phyloP scores from a whole-genome alignment of 2,888 invertebrate genomes.

The Polydrusus pterygomalis region DNA sequence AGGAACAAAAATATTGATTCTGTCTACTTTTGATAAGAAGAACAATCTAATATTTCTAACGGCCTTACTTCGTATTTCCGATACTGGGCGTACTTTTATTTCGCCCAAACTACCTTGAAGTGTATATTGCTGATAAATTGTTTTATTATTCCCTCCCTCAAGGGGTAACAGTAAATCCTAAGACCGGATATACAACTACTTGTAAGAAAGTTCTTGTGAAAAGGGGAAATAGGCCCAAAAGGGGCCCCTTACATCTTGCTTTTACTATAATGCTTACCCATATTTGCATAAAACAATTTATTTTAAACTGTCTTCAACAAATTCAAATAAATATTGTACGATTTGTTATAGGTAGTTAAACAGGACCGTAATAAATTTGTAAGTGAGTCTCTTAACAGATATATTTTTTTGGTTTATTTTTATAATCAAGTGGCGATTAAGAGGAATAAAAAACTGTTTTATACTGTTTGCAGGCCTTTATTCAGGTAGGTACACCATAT shows the following conservation, averaged over 20 bases:
- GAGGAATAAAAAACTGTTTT: too few relatives aligned
- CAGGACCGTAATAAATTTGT: not conserved
- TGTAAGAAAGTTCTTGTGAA: conserved; percentile 50
- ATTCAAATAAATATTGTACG: conserved; percentile 29
- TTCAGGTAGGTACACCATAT: too few relatives aligned
- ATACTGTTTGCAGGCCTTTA: too few relatives aligned
- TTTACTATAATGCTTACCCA: conserved; percentile 44
- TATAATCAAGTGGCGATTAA: too few relatives aligned
- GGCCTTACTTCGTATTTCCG: too few relatives aligned
- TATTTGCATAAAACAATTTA: conserved; percentile 56
- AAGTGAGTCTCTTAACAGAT: not conserved
- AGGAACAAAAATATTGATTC: too few relatives aligned
- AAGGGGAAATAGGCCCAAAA: conserved; percentile 51
- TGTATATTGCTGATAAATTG: conserved; percentile 42
- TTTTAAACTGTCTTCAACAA: conserved; percentile 49
- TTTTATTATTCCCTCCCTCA: conserved; percentile 44
- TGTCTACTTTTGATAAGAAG: too few relatives aligned
- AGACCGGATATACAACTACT: conserved; percentile 53
- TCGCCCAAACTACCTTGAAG: too few relatives aligned
- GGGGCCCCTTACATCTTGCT: conserved; percentile 43
- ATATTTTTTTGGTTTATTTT: too few relatives aligned
- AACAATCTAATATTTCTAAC: too few relatives aligned
- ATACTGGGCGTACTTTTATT: too few relatives aligned
- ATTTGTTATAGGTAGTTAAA: conserved; percentile 6
- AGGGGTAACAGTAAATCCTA: conserved; percentile 45